phyloP scores from a whole-genome alignment of 2,888 invertebrate species.

The Mythimna impura region DNA sequence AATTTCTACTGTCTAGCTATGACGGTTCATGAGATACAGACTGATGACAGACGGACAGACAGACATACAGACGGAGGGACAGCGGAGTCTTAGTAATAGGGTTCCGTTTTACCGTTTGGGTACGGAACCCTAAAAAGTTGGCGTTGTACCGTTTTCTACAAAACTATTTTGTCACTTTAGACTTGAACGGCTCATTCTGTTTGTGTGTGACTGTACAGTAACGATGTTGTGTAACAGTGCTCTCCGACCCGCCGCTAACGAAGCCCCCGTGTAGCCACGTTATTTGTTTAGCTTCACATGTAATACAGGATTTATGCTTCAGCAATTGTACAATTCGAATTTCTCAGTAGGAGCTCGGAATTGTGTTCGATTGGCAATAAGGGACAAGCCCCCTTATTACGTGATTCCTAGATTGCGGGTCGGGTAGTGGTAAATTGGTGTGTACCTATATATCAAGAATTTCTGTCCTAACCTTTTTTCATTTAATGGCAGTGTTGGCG shows the following conservation, averaged over 20 bases:
- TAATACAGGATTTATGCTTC: slow-evolving; percentile 51
- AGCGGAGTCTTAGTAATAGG: too few species aligned
- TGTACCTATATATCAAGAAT: background rate
- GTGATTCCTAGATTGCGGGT: background rate
- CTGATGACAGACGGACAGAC: too few species aligned
- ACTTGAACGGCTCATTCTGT: background rate
- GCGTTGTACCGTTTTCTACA: too few species aligned
- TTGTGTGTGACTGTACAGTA: slow-evolving; percentile 39
- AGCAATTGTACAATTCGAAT: slow-evolving; percentile 29
- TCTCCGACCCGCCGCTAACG: slow-evolving; percentile 64
- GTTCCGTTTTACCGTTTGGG: too few species aligned
- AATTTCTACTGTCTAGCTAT: too few species aligned
- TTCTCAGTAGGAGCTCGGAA: slow-evolving; percentile 1
- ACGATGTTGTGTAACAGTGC: slow-evolving; percentile 53
- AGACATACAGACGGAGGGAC: too few species aligned
- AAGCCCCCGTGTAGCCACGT: slow-evolving; percentile 53
- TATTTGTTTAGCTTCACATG: slow-evolving; percentile 53
- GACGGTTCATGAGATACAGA: too few species aligned
- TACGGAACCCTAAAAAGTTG: too few species aligned
- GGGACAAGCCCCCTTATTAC: background rate
- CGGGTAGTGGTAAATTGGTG: background rate
- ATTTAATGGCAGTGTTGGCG: too few species aligned
- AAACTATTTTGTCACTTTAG: too few species aligned
- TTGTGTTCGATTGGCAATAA: slow-evolving; percentile 29
- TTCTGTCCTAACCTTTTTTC: too few species aligned